phyloP scores from a whole-genome alignment of 2,113 vertebrate species.

The Steatornis caripensis region DNA sequence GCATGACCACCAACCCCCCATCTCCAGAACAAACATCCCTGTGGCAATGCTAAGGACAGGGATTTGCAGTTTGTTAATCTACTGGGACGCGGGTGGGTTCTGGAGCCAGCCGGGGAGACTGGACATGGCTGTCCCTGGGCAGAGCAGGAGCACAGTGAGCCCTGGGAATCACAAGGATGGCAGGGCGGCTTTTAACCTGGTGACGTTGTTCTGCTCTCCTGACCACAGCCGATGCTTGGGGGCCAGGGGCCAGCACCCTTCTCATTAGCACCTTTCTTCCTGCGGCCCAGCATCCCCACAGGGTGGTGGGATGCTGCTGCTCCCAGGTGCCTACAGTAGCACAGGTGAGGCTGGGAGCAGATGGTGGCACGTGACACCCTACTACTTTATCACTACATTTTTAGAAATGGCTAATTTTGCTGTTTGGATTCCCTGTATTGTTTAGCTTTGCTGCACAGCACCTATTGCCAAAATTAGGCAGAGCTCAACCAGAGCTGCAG shows the following conservation, averaged over 20 bases:
- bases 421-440: not conserved
- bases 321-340: not conserved
- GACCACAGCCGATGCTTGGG: not conserved
- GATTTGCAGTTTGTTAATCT: too few species aligned
- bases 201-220: not conserved
- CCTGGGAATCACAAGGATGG: too few species aligned
- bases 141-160: too few species aligned
- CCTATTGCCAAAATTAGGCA: not conserved
- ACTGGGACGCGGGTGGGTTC: too few species aligned
- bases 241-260: too few species aligned
- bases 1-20: too few species aligned
- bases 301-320: too few species aligned
- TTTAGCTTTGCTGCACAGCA: not conserved
- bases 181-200: too few species aligned
- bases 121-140: too few species aligned
- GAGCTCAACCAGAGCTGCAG: not conserved
- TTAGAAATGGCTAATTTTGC: not conserved
- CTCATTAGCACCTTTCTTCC: not conserved
- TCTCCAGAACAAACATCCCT: too few species aligned
- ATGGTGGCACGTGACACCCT: accelerated
- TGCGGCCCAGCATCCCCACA: not conserved
- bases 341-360: not conserved
- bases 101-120: too few species aligned
- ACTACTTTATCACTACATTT: accelerated
- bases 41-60: too few species aligned